Evolutionary conservation across 2,113 vertebrate species (phyloP).

Genomic region (Gallinago paraguaiae): DNA sequence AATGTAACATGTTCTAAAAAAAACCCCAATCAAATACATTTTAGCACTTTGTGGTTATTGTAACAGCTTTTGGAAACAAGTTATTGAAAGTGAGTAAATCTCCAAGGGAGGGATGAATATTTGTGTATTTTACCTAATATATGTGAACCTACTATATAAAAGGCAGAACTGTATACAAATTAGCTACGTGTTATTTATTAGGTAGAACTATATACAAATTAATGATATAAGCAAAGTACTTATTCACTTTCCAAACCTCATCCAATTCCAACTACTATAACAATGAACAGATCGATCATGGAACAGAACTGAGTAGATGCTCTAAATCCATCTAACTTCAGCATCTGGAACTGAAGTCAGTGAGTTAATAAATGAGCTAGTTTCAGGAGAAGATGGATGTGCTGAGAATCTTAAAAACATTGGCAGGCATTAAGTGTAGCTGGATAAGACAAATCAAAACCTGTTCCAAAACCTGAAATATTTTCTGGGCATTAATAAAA

Average conservation of each 20-base stretch:
- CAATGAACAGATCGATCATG: background rate
- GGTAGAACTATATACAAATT: background rate
- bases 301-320: background rate
- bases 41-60: background rate
- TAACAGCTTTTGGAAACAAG: background rate
- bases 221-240: background rate
- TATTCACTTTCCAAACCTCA: background rate
- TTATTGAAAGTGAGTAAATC: background rate
- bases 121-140: background rate
- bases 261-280: background rate
- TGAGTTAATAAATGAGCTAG: background rate
- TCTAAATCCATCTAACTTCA: conserved; percentile 5
- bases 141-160: background rate
- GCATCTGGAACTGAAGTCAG: conserved; percentile 1
- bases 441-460: background rate
- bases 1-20: background rate
- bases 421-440: background rate
- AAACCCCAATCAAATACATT: background rate
- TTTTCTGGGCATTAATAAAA: background rate
- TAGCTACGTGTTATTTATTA: background rate
- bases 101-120: background rate
- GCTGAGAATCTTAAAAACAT: background rate
- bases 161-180: background rate
- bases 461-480: background rate
- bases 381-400: background rate